Evolutionary conservation across 2,113 vertebrate genomes (phyloP).

Genomic region (Nanorana parkeri): DNA sequence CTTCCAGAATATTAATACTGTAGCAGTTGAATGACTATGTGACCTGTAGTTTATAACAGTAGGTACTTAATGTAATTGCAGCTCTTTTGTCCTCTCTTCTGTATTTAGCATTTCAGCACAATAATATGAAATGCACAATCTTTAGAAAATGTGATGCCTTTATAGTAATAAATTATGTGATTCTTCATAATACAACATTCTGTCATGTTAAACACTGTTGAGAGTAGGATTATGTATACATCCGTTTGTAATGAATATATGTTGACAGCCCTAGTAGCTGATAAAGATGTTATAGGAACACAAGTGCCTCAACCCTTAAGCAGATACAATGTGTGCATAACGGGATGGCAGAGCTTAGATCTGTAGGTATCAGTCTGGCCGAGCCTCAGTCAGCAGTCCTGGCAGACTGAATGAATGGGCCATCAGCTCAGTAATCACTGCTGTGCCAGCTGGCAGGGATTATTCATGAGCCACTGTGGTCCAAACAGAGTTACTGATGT

Average conservation of each 20-base stretch:
- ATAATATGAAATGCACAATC: neutral
- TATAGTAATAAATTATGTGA: neutral
- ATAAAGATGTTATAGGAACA: constrained; percentile 27
- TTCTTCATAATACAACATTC: neutral
- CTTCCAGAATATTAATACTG: too few relatives aligned
- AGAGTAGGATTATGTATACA: constrained; percentile 18
- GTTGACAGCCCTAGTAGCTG: constrained; percentile 6
- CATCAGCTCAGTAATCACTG: constrained; percentile 50
- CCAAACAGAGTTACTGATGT: constrained; percentile 40
- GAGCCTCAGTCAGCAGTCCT: constrained; percentile 33
- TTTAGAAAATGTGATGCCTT: neutral
- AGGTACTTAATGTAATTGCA: too few relatives aligned
- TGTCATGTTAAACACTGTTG: neutral
- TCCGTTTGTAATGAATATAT: constrained; percentile 16
- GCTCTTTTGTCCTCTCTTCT: neutral
- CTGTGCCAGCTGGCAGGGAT: constrained; percentile 45
- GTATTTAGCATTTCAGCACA: neutral
- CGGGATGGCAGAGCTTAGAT: constrained; percentile 36
- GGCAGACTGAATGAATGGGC: constrained; percentile 48
- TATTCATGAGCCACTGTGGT: constrained; percentile 38
- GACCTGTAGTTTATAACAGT: too few relatives aligned
- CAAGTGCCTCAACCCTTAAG: constrained; percentile 41
- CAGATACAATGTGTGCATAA: constrained; percentile 45
- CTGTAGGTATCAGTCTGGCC: constrained; percentile 41
- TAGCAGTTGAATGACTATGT: too few relatives aligned